phyloP scores from a whole-genome alignment of 2,797 vertebrate genomes.

The Nyctalus aviator region DNA sequence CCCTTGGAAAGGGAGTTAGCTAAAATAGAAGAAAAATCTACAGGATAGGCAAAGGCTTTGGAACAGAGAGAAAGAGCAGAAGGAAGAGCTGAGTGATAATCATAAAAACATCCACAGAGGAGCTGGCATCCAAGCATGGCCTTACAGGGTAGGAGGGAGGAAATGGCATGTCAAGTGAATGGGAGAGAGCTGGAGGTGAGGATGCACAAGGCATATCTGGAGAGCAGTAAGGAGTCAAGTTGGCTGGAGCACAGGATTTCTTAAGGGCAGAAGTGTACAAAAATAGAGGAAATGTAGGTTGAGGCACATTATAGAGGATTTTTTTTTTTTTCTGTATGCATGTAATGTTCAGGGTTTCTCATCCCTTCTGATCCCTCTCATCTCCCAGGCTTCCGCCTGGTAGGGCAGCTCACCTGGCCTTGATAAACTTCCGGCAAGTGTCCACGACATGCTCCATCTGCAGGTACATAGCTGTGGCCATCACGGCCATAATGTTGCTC shows the following conservation, averaged over 20 bases:
- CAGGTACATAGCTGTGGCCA: slow-evolving; percentile 95
- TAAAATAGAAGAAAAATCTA: neutral
- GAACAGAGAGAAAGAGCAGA: neutral
- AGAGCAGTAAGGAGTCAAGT: neutral
- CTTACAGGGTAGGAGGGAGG: neutral
- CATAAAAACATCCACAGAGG: neutral
- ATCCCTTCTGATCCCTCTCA: neutral
- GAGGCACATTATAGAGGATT: accelerated
- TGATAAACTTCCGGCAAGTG: slow-evolving; percentile 96
- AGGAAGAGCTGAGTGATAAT: neutral
- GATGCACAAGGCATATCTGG: neutral
- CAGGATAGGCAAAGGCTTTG: neutral
- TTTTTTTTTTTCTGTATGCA: neutral
- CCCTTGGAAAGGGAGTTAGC: neutral
- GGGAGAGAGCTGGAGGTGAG: neutral
- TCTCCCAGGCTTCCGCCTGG: neutral
- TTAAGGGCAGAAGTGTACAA: neutral
- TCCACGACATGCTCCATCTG: slow-evolving; percentile 99
- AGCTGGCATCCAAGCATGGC: neutral
- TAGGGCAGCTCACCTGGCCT: slow-evolving; percentile 91
- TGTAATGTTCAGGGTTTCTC: neutral
- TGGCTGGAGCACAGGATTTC: neutral
- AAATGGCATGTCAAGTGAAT: neutral
- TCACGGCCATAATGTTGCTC: slow-evolving; percentile 92
- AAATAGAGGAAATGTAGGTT: neutral